Evolutionary conservation across 2,113 vertebrate genomes (phyloP).

Genomic region (Spheniscus mendiculus): DNA sequence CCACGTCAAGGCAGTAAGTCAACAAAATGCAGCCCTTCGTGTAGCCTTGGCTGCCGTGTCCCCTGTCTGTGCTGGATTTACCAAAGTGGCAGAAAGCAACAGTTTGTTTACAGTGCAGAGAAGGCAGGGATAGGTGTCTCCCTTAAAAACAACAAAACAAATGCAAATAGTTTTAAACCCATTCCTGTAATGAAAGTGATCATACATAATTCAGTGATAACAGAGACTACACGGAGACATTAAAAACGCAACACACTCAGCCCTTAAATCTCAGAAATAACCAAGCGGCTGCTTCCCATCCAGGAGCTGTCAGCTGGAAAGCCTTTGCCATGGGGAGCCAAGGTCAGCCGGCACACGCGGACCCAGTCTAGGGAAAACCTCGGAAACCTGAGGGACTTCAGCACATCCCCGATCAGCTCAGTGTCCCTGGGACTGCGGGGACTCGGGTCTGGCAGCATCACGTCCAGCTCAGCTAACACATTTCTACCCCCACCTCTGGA

Average conservation of each 20-base stretch:
- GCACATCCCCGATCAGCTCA: accelerated
- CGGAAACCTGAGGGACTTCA: not conserved
- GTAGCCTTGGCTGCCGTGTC: accelerated
- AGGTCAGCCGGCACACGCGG: accelerated
- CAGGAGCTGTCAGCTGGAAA: not conserved
- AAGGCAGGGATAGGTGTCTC: not conserved
- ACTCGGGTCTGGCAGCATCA: accelerated
- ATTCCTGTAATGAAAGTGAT: not conserved
- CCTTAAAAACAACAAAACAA: not conserved
- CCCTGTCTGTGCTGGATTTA: not conserved
- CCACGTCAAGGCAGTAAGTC: accelerated
- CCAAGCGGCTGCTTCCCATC: not conserved
- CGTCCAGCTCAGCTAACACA: accelerated
- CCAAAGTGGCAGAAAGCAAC: not conserved
- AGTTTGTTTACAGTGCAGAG: accelerated
- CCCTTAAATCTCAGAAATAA: not conserved
- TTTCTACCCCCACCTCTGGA: not conserved
- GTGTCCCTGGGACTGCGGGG: accelerated
- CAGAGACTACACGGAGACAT: accelerated
- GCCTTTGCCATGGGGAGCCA: accelerated
- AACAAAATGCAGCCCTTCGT: accelerated
- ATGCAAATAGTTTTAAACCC: accelerated
- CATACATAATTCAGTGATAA: not conserved
- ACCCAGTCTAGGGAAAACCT: not conserved
- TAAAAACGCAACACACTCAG: not conserved